These are phyloP conservation scores for Pseudorhiza aurosa DNA, from an alignment of 30 jellyfish, hydroid and myxozoan genomes.

Conservation along the genomic window DNA sequence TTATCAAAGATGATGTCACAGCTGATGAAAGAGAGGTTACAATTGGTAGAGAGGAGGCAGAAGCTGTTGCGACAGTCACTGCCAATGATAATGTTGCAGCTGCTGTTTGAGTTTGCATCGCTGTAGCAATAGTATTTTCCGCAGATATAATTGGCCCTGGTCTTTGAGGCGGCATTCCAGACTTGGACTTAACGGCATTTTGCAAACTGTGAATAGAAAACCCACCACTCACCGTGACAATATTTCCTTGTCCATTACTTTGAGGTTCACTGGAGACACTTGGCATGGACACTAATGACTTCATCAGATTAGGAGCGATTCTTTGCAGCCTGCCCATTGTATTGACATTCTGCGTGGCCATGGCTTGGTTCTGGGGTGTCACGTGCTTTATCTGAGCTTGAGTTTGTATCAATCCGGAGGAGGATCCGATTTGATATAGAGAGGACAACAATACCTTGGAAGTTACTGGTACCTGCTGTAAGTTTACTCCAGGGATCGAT, in stretches of 20 bases:
- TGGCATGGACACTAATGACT: neutral
- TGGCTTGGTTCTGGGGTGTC: neutral
- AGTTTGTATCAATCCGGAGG: slow-evolving; percentile 4
- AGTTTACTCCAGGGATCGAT: slow-evolving; percentile 24
- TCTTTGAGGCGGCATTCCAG: neutral
- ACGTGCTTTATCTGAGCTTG: neutral
- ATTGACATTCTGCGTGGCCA: neutral
- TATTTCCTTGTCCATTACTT: neutral
- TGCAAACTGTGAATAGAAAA: neutral
- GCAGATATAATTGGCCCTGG: neutral
- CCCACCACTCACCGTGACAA: neutral
- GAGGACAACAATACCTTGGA: slow-evolving; percentile 16
- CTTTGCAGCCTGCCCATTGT: slow-evolving; percentile 25
- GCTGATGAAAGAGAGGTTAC: neutral
- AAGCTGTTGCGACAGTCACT: neutral
- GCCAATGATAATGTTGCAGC: no score
- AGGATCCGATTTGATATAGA: slow-evolving; percentile 9
- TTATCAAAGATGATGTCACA: neutral
- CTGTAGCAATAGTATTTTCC: neutral
- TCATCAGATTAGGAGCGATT: slow-evolving; percentile 33
- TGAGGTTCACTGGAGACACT: neutral
- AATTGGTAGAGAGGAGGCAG: neutral
- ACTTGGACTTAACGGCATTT: neutral
- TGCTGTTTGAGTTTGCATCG: neutral
- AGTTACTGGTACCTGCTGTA: slow-evolving; percentile 28